Evolutionary conservation across 2,113 vertebrate species (phyloP).

Genomic region (Microtus richardsoni): DNA sequence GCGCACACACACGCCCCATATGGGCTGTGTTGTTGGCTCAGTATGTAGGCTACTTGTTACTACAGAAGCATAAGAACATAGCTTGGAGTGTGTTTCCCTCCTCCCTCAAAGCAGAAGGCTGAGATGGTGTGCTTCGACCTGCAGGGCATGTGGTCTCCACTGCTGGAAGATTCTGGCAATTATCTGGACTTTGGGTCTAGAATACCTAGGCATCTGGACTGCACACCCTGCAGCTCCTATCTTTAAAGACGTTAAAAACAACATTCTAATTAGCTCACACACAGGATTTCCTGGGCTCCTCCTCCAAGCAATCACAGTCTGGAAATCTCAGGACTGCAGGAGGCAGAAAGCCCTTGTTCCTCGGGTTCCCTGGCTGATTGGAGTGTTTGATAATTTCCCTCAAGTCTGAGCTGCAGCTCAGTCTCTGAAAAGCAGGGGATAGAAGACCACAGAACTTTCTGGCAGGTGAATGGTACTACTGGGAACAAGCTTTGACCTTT

Average conservation of each 20-base stretch:
- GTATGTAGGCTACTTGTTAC: not conserved
- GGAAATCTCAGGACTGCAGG: not conserved
- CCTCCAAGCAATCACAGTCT: not conserved
- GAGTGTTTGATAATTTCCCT: conserved; percentile 10
- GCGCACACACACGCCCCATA: not conserved
- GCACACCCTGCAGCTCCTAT: not conserved
- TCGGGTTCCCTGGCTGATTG: not conserved
- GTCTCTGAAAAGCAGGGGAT: not conserved
- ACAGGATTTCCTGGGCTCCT: conserved; percentile 2
- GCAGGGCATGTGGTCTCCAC: fast-evolving
- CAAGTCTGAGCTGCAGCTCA: not conserved
- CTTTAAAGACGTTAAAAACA: not conserved
- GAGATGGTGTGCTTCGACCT: not conserved
- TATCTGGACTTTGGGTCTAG: not conserved
- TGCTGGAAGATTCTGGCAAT: not conserved
- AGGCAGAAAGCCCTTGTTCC: not conserved
- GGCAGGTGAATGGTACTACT: not conserved
- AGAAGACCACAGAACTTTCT: not conserved
- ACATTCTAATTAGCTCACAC: conserved; percentile 16
- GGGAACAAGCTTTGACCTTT: not conserved
- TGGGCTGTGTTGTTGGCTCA: no score
- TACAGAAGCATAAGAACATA: not conserved
- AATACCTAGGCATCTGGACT: not conserved
- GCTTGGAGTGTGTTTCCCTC: no score
- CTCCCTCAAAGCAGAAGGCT: not conserved